Evolutionary conservation across 35 echinoderm and acorn worm genomes (phyloP).

Genomic region (Chiridota heheva): DNA sequence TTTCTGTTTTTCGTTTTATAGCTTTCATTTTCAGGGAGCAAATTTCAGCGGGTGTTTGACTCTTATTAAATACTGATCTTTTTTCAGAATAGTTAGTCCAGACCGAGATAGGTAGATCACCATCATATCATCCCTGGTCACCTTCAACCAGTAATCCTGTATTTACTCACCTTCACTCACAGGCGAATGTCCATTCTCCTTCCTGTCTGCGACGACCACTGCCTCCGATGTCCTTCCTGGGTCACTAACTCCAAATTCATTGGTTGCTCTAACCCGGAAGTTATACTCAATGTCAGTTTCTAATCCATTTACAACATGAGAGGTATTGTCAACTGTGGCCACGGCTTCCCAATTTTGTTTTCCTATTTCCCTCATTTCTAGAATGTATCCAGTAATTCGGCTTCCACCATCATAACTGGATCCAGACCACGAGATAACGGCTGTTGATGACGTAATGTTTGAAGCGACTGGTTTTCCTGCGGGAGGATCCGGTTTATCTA

Average conservation of each 20-base stretch:
- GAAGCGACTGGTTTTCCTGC: conserved; percentile 73
- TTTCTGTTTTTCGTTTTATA: too few relatives aligned
- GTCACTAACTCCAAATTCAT: conserved; percentile 76
- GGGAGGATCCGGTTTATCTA: conserved; percentile 91
- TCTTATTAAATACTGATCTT: too few relatives aligned
- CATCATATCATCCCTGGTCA: not conserved
- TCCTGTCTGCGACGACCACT: too few relatives aligned
- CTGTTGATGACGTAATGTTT: conserved; percentile 54
- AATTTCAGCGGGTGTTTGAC: too few relatives aligned
- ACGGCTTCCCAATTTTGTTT: conserved; percentile 57
- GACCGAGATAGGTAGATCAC: too few relatives aligned
- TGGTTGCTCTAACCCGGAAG: conserved; percentile 86
- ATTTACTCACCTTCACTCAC: not conserved
- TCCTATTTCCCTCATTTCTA: conserved; percentile 66
- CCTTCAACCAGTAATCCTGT: not conserved
- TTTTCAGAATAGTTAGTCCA: too few relatives aligned
- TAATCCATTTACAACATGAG: conserved; percentile 60
- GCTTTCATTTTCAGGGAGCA: too few relatives aligned
- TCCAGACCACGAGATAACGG: conserved; percentile 80
- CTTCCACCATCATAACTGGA: conserved; percentile 88
- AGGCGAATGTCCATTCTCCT: too few relatives aligned
- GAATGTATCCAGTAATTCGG: conserved; percentile 73
- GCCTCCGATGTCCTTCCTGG: conserved; percentile 63
- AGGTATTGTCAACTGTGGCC: conserved; percentile 56
- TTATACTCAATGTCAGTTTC: conserved; percentile 82